phyloP scores from a whole-genome alignment of 2,797 vertebrate species.

The Cyclopterus lumpus region DNA sequence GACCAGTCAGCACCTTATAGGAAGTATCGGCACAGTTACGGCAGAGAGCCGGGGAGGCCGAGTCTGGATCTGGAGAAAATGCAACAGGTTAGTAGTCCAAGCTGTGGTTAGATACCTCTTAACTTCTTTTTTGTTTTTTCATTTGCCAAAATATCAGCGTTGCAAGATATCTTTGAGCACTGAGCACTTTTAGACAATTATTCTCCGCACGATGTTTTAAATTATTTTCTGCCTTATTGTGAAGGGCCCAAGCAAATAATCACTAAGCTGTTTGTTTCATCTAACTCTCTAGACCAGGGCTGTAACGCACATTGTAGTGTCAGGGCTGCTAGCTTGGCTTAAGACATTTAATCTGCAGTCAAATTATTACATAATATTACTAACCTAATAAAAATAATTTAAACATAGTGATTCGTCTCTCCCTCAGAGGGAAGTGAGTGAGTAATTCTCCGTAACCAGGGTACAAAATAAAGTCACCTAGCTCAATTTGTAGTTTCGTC shows the following conservation, averaged over 20 bases:
- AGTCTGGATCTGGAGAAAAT: constrained; percentile 95
- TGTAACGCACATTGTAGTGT: neutral
- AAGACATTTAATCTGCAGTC: neutral
- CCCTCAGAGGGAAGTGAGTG: neutral
- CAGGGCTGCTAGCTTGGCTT: neutral
- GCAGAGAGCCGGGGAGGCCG: constrained; percentile 87
- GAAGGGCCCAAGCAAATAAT: neutral
- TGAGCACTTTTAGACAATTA: neutral
- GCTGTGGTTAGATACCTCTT: neutral
- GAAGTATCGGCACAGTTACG: constrained; percentile 86
- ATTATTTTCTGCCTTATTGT: no score
- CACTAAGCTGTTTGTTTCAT: neutral
- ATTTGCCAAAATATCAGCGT: neutral
- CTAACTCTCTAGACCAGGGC: neutral
- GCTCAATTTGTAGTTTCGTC: neutral
- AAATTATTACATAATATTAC: neutral
- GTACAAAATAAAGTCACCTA: neutral
- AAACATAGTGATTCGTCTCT: neutral
- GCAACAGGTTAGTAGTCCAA: constrained; percentile 88
- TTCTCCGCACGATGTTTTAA: neutral
- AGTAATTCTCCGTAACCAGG: neutral
- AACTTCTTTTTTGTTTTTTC: neutral
- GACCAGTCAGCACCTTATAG: constrained; percentile 91
- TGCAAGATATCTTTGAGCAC: neutral
- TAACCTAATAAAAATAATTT: neutral